A percentile compares a stretch with the other conserved stretches of the same genome.
These are phyloP conservation scores for Tiliacea aurago DNA, from an alignment of 2,888 invertebrate genomes.

Conservation along the genomic window DNA sequence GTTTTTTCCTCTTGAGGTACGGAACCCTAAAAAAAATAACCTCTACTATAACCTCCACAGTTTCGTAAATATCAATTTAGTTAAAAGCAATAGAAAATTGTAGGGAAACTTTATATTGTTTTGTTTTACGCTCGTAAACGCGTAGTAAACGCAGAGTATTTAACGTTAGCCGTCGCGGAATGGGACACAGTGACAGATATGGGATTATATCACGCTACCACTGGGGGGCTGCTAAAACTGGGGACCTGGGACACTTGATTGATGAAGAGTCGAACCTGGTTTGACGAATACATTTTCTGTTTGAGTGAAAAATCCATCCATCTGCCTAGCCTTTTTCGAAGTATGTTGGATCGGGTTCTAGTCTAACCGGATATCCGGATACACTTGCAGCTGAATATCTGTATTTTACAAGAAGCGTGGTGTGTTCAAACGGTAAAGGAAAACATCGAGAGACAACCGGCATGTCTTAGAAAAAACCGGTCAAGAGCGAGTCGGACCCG, in stretches of 20 bases:
- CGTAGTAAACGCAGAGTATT: constrained; percentile 69
- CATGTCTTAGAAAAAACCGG: too few relatives aligned
- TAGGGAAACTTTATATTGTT: constrained; percentile 66
- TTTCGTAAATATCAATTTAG: constrained; percentile 63
- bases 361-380: neutral
- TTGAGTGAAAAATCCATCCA: neutral
- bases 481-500: too few relatives aligned
- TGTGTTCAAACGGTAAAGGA: too few relatives aligned
- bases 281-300: constrained; percentile 38
- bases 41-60: constrained; percentile 12
- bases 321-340: neutral
- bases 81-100: constrained; percentile 61
- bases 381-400: neutral
- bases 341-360: neutral
- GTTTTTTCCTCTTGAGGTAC: too few relatives aligned
- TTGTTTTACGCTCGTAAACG: constrained; percentile 72
- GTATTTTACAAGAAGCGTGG: neutral
- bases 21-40: neutral
- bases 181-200: constrained; percentile 81
- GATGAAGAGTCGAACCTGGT: constrained; percentile 39
- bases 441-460: too few relatives aligned
- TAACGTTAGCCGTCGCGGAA: constrained; percentile 72
- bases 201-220: constrained; percentile 79
- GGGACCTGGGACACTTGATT: constrained; percentile 45
- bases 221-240: constrained; percentile 39